Percentiles rank a stretch among this genome's conserved stretches.
phyloP scores from a whole-genome alignment of 2,797 vertebrate genomes.

The Acipenser transmontanus region DNA sequence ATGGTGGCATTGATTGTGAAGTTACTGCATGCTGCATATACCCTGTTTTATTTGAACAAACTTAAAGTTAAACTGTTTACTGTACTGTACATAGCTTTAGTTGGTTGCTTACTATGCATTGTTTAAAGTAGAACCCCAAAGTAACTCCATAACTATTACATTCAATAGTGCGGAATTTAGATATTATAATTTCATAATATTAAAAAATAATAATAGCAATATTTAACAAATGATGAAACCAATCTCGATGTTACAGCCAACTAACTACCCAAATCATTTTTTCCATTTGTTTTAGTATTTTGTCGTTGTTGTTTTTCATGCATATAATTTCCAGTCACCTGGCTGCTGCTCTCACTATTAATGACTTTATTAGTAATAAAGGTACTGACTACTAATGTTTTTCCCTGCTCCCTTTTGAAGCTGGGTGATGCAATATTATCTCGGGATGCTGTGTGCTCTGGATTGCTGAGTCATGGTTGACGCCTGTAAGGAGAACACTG shows the following conservation, averaged over 20 bases:
- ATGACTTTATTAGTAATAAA: slow-evolving; percentile 6
- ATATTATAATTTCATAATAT: no score
- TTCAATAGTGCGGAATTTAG: no score
- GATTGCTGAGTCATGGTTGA: slow-evolving; percentile 68
- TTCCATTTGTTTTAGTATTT: slow-evolving; percentile 23
- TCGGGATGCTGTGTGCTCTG: slow-evolving; percentile 44
- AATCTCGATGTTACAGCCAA: slow-evolving; percentile 34
- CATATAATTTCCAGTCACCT: slow-evolving; percentile 32
- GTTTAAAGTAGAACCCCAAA: no score
- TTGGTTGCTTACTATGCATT: no score
- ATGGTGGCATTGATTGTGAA: no score
- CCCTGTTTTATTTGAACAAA: no score
- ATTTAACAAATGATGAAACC: slow-evolving; percentile 56
- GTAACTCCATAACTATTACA: no score
- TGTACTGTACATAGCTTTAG: no score
- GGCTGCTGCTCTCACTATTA: slow-evolving; percentile 25
- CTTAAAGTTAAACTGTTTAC: no score
- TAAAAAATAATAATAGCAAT: slow-evolving; percentile 50
- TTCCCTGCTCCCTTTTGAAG: slow-evolving; percentile 44
- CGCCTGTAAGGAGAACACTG: slow-evolving; percentile 54
- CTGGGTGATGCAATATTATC: slow-evolving; percentile 46
- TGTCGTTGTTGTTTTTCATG: slow-evolving; percentile 39
- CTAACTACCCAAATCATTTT: slow-evolving; percentile 36
- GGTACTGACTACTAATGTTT: slow-evolving; percentile 15
- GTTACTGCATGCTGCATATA: no score